phyloP scores from a whole-genome alignment of 2,888 invertebrate species.

The Cylindroiulus punctatus region DNA sequence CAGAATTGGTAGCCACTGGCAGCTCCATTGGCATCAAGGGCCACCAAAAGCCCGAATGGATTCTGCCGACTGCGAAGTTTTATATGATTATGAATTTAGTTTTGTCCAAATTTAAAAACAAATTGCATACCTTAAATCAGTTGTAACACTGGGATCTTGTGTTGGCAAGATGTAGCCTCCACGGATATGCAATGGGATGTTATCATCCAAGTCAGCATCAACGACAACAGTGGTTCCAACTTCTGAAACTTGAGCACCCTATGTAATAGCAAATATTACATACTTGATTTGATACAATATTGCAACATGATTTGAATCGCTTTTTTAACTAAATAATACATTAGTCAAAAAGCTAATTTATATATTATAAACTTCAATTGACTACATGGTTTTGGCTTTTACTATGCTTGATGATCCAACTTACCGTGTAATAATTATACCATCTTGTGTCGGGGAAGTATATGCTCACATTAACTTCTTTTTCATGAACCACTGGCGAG shows the following conservation, averaged over 20 bases:
- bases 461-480: slow-evolving; percentile 62
- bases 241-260: slow-evolving; percentile 21
- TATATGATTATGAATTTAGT: not conserved
- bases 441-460: slow-evolving; percentile 62
- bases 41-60: slow-evolving; percentile 60
- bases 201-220: slow-evolving; percentile 59
- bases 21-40: slow-evolving; percentile 58
- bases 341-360: no score
- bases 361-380: no score
- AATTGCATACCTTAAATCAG: slow-evolving; percentile 42
- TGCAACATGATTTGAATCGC: no score
- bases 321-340: no score
- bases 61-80: slow-evolving; percentile 55
- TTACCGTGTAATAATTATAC: slow-evolving; percentile 63
- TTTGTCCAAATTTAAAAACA: not conserved
- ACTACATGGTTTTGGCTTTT: no score
- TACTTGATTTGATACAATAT: no score
- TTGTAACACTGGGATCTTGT: slow-evolving; percentile 59
- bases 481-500: slow-evolving; percentile 61
- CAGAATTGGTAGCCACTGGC: slow-evolving; percentile 60
- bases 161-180: slow-evolving; percentile 62
- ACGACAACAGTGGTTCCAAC: slow-evolving; percentile 53
- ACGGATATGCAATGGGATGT: slow-evolving; percentile 61
- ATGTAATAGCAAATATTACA: no score
- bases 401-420: no score